These are phyloP conservation scores for Scrobipalpa costella DNA, from an alignment of 2,888 invertebrate species.

Conservation along the genomic window DNA sequence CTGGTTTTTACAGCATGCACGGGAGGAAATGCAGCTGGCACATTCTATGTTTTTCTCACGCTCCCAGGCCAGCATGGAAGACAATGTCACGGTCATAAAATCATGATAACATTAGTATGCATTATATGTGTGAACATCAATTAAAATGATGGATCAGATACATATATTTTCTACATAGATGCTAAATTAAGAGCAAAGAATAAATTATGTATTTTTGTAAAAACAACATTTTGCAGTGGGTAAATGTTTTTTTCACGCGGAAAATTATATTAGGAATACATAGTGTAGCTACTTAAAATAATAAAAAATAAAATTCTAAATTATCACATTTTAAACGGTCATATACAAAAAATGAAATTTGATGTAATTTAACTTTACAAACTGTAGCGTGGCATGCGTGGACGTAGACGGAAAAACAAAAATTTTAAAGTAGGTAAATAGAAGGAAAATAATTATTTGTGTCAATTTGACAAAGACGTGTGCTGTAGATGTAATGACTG, in stretches of 20 bases:
- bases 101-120: not conserved
- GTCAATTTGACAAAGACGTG: constrained; percentile 11
- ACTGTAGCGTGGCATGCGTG: not conserved
- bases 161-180: not conserved
- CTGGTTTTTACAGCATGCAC: no score
- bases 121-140: not conserved
- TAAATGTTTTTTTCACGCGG: no score
- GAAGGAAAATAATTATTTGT: constrained; percentile 4
- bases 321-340: not conserved
- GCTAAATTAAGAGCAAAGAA: no score
- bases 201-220: no score
- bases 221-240: no score
- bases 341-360: not conserved
- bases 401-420: not conserved
- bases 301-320: no score
- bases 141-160: not conserved
- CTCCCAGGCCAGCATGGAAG: no score
- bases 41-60: no score
- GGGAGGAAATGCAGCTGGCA: no score
- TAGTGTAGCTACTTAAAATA: no score
- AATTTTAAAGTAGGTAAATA: not conserved
- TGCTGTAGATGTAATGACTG: constrained; percentile 17
- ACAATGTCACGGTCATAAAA: constrained; percentile 12
- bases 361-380: constrained; percentile 5
- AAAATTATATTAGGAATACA: no score